Percentiles rank a stretch among this genome's conserved stretches.
phyloP scores from a whole-genome alignment of 2,888 invertebrate species.

The Morpho deidamia region DNA sequence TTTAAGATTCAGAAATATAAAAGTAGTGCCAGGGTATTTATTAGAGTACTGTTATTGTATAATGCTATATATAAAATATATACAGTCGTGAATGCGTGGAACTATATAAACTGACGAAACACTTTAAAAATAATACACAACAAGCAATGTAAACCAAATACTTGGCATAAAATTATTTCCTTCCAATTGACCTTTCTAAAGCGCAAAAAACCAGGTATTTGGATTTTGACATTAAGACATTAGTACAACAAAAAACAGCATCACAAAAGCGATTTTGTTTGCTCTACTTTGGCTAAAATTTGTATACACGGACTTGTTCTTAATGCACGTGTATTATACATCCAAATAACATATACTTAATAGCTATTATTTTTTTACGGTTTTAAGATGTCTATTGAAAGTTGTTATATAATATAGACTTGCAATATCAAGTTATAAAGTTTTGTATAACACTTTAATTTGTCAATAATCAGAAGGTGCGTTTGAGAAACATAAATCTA shows the following conservation, averaged over 20 bases:
- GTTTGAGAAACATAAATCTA: constrained; percentile 3
- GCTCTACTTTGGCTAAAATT: not conserved
- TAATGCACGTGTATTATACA: not conserved
- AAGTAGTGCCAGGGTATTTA: no score
- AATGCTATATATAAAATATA: no score
- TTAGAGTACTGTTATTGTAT: no score
- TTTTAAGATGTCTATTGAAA: not conserved
- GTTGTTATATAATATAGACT: not conserved
- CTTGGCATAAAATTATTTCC: not conserved
- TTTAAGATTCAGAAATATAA: no score
- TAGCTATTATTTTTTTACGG: no score
- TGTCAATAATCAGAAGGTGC: not conserved
- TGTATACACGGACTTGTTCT: not conserved
- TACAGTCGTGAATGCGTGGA: not conserved
- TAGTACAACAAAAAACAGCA: constrained; percentile 6
- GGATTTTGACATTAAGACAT: constrained; percentile 4
- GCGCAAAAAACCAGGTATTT: constrained; percentile 3
- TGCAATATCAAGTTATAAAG: not conserved
- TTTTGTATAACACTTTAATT: not conserved
- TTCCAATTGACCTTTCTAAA: constrained; percentile 6
- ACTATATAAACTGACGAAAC: not conserved
- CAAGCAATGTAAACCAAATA: not conserved
- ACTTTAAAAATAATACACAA: not conserved
- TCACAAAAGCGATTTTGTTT: constrained; percentile 6
- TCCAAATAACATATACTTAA: not conserved